Base-by-base conservation (phyloP, 1,140 invertebrate genomes). In the Rhopalosiphum maidis region DNA sequence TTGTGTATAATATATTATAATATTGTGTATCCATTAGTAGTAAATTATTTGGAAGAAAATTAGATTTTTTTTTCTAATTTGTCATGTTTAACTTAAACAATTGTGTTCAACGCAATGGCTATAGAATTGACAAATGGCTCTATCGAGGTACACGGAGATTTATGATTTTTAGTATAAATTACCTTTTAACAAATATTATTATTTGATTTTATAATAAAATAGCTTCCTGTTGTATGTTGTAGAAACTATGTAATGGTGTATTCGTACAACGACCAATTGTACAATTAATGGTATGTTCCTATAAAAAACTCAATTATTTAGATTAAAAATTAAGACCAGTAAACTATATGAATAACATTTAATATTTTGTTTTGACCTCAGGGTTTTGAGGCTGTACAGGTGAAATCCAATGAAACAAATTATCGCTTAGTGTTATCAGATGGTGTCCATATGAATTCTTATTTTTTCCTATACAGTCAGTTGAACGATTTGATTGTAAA, bases 401-500 rank as follows among this genome's bases (percentile, higher is more conserved):
- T 37, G 9, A 37, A 55, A 54, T 41, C 21, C 8, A 46, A 91
- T 51, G 6, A 93, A 51, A 93, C n/a, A 51, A 54, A 54, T 41
- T 93, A 93, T 86, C 91, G 91, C 22, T 9, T 93, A 41, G 91
- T 93, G 4, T 83, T 93, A 1, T 93, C 91, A 0, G 91, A 93
- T 93, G 91, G 91, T 23, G 37, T n/a, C 6, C 25, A 86, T 30
- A 93, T 93, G 91, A 93, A 93, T 9, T 93, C 91, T 35, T 93
- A 93, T 93, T 93, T 93, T 30, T 93, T 51, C 35, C 55, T 93
- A n/a, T 43, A 9, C 30, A 8, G 5, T 11, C n/a, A 54, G 11
- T 93, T 93, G 21, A 54, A 83, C 1, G 5, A 54, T 60, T 43
- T 93, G 5, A 85, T 93, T 4, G 22, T 41, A 11, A 54, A 55